phyloP scores from a whole-genome alignment of 2,113 vertebrate genomes.

The Cariama cristata region DNA sequence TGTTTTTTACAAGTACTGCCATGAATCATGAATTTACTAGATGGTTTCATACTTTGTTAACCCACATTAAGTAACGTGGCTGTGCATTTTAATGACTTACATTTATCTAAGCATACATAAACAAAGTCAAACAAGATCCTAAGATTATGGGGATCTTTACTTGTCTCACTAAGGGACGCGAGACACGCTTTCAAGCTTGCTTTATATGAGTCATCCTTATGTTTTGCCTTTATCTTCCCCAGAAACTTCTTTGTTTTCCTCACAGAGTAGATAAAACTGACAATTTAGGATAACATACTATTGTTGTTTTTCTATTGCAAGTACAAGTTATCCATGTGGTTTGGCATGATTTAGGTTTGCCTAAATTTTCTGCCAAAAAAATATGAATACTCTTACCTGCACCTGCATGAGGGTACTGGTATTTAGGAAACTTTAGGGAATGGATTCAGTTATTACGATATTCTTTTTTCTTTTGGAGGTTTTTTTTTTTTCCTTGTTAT shows the following conservation, averaged over 20 bases:
- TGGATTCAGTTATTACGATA: background rate
- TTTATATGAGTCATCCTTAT: background rate
- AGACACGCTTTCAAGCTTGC: background rate
- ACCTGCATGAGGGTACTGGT: background rate
- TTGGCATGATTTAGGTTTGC: background rate
- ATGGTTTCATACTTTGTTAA: constrained; percentile 22
- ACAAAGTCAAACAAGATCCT: background rate
- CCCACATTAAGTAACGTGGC: background rate
- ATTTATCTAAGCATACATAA: constrained; percentile 25
- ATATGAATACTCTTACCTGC: background rate
- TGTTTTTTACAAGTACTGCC: background rate
- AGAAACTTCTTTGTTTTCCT: background rate
- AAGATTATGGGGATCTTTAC: background rate
- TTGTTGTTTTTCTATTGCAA: background rate
- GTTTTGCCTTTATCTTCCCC: constrained; percentile 17
- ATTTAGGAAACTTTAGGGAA: background rate
- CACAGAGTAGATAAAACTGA: background rate
- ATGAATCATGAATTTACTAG: constrained; percentile 30
- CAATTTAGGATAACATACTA: background rate
- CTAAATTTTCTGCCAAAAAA: background rate
- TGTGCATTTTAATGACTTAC: background rate
- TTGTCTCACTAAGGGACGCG: background rate
- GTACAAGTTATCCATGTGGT: background rate
- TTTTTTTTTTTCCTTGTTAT: background rate
- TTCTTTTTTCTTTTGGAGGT: background rate